Evolutionary conservation across 2,888 invertebrate species (phyloP).

Genomic region (Drosophila recens): DNA sequence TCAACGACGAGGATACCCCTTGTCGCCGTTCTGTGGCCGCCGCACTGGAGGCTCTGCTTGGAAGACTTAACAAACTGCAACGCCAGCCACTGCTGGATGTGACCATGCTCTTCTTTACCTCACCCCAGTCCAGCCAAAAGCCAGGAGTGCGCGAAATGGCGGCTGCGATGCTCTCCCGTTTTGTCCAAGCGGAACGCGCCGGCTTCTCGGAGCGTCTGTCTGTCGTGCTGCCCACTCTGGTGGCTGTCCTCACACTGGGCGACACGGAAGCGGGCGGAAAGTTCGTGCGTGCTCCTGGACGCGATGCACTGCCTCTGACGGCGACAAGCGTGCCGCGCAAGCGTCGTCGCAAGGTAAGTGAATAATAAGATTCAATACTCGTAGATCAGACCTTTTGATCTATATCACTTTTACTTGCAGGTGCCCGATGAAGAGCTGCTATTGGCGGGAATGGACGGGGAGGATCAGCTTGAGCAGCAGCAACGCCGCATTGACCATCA

Average conservation of each 20-base stretch:
- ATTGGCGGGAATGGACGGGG: conserved; percentile 53
- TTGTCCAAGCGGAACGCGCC: conserved; percentile 91
- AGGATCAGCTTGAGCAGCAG: conserved; percentile 86
- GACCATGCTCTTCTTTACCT: conserved; percentile 88
- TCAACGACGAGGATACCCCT: conserved; percentile 92
- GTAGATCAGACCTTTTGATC: too few species aligned
- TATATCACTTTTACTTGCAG: not conserved
- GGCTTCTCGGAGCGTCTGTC: conserved; percentile 89
- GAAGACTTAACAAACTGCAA: conserved; percentile 86
- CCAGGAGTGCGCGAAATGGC: conserved; percentile 90
- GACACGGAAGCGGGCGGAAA: conserved; percentile 86
- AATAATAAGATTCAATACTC: not conserved
- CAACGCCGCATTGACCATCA: conserved; percentile 90
- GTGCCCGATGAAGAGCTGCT: conserved; percentile 30
- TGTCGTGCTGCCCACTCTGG: conserved; percentile 87
- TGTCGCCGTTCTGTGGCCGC: conserved; percentile 91
- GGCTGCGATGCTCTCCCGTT: conserved; percentile 92
- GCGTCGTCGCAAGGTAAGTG: conserved; percentile 46
- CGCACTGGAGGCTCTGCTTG: conserved; percentile 90
- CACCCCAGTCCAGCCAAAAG: conserved; percentile 87
- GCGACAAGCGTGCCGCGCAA: conserved; percentile 19
- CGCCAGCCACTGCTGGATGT: conserved; percentile 90
- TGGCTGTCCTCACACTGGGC: conserved; percentile 86
- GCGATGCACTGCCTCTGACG: conserved; percentile 34
- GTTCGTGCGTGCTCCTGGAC: conserved; percentile 87